phyloP scores from a whole-genome alignment of 1,140 invertebrate genomes.

The Dinoponera quadriceps region DNA sequence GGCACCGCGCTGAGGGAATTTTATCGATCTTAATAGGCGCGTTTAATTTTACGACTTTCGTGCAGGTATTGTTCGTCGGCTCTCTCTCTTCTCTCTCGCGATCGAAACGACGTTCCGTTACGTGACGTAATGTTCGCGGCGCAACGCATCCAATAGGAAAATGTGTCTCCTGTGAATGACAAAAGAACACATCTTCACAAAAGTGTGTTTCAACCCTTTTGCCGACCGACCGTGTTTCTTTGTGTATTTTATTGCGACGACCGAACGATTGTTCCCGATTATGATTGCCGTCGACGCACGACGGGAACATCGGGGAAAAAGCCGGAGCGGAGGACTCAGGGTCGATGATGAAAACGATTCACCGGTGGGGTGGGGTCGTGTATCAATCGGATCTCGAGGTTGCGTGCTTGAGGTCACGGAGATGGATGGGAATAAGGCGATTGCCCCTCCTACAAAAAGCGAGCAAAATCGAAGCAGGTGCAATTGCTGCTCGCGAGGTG shows the following conservation, averaged over 20 bases:
- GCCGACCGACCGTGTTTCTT: too few relatives aligned
- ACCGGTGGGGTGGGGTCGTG: conserved; percentile 54
- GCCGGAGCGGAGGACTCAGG: conserved; percentile 54
- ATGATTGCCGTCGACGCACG: background rate
- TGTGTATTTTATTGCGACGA: background rate
- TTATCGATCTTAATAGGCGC: too few relatives aligned
- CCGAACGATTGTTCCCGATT: background rate
- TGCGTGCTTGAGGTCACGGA: conserved; percentile 76
- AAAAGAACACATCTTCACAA: too few relatives aligned
- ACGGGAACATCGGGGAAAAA: conserved; percentile 38
- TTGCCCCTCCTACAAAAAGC: conserved; percentile 75
- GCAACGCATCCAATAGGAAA: too few relatives aligned
- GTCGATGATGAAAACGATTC: conserved; percentile 65
- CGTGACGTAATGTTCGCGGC: too few relatives aligned
- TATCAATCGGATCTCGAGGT: conserved; percentile 76
- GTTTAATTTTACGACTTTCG: too few relatives aligned
- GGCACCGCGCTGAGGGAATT: too few relatives aligned
- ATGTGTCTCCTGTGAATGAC: too few relatives aligned
- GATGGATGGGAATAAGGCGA: conserved; percentile 72
- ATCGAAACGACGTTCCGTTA: too few relatives aligned
- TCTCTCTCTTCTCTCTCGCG: too few relatives aligned
- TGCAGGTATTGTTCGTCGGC: too few relatives aligned
- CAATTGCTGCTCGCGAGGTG: conserved; percentile 72
- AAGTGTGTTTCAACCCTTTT: too few relatives aligned
- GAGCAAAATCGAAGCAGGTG: conserved; percentile 79